Percentiles rank a stretch among this genome's conserved stretches.
Conservation (phyloP, 1,140 invertebrate species). For the Penaeus chinensis region DNA sequence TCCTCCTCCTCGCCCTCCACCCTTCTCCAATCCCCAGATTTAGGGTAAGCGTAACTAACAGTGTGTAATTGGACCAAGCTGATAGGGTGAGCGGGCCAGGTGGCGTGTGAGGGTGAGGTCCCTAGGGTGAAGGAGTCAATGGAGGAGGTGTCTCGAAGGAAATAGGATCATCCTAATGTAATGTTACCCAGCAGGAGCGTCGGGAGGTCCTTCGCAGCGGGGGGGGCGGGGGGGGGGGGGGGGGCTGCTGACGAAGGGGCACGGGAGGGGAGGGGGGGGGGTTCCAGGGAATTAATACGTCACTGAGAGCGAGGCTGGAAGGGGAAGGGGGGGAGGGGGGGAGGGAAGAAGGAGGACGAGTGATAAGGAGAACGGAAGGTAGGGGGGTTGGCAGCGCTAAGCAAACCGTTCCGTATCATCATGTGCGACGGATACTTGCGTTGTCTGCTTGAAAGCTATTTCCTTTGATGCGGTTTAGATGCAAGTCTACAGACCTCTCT, state of each 20-base stretch:
- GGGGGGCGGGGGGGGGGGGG: too few relatives aligned
- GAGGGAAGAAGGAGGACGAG: not conserved
- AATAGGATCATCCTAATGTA: not conserved
- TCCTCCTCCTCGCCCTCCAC: not conserved
- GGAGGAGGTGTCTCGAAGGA: not conserved
- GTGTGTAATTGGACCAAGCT: too few relatives aligned
- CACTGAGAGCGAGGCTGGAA: too few relatives aligned
- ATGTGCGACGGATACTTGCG: too few relatives aligned
- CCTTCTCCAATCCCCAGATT: not conserved
- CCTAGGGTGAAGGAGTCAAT: not conserved
- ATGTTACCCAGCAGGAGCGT: too few relatives aligned
- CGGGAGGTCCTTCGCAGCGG: too few relatives aligned
- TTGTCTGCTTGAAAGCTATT: too few relatives aligned
- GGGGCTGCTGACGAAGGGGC: not conserved
- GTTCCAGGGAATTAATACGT: not conserved
- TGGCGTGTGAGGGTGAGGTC: not conserved
- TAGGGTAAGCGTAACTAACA: not conserved
- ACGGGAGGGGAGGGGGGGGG: not conserved
- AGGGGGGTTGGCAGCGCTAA: too few relatives aligned
- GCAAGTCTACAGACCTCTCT: too few relatives aligned
- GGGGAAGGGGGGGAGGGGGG: not conserved
- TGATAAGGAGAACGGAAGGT: not conserved
- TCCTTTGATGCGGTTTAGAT: too few relatives aligned
- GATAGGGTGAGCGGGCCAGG: constrained; percentile 3
- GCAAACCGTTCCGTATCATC: too few relatives aligned